A percentile compares a stretch with the other conserved stretches of the same genome.
Evolutionary conservation across 2,888 invertebrate genomes (phyloP).

Genomic region (Andrena camellia): DNA sequence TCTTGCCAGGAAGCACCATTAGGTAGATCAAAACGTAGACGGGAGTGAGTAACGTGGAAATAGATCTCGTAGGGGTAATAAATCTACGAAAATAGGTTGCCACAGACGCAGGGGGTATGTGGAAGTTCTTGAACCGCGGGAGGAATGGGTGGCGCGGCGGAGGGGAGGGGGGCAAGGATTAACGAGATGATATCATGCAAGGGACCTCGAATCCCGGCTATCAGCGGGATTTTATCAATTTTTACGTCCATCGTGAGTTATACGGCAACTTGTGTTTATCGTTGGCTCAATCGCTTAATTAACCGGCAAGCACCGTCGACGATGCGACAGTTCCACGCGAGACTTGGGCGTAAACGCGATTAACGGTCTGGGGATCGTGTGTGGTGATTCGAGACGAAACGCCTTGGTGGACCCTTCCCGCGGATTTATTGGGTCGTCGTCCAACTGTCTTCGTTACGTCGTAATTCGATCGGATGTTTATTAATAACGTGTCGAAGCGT

Average conservation of each 20-base stretch:
- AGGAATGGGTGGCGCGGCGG: too few species aligned
- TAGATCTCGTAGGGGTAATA: conserved; percentile 8
- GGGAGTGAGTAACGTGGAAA: background rate
- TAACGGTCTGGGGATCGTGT: background rate
- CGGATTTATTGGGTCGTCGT: background rate
- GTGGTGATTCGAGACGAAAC: background rate
- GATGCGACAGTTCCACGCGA: background rate
- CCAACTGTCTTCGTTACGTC: conserved; percentile 2
- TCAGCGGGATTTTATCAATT: background rate
- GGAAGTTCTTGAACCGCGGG: conserved; percentile 6
- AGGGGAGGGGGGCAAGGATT: background rate
- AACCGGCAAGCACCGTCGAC: background rate
- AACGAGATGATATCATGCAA: conserved; percentile 28
- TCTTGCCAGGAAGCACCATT: background rate
- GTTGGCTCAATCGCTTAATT: background rate
- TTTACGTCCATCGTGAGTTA: background rate
- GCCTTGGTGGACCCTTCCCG: background rate
- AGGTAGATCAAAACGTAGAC: background rate
- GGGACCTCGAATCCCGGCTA: background rate
- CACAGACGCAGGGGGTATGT: background rate
- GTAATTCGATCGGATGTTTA: conserved; percentile 3
- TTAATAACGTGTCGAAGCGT: background rate
- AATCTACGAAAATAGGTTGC: conserved; percentile 11
- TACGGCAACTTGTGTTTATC: background rate
- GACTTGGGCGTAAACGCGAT: background rate